A percentile compares a stretch with the other conserved stretches of the same genome.
phyloP scores from a whole-genome alignment of 2,888 invertebrate genomes.

The Caenorhabditis virilis region DNA sequence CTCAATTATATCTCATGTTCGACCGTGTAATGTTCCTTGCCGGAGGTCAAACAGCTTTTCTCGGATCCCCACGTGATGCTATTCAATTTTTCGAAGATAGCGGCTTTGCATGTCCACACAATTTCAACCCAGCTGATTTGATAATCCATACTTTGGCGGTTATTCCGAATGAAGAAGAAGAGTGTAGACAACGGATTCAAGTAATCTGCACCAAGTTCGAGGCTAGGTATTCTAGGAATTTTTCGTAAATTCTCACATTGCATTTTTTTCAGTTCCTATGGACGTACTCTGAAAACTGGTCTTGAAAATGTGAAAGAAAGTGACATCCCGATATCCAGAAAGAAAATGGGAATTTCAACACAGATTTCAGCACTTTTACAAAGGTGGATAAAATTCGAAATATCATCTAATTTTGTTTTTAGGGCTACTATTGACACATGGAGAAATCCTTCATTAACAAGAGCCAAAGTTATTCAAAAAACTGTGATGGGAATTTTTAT shows the following conservation, averaged over 20 bases:
- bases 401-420: too few species aligned
- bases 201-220: slow-evolving; percentile 68
- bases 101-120: slow-evolving; percentile 76
- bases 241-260: too few species aligned
- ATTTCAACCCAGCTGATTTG: slow-evolving; percentile 92
- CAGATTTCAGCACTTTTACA: slow-evolving; percentile 43
- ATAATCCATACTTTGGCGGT: slow-evolving; percentile 87
- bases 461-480: slow-evolving; percentile 66
- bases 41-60: slow-evolving; percentile 82
- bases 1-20: slow-evolving; percentile 65
- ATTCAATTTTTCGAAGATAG: slow-evolving; percentile 56
- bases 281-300: slow-evolving; percentile 29
- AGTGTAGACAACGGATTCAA: slow-evolving; percentile 46
- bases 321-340: slow-evolving; percentile 37
- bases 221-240: slow-evolving; percentile 39
- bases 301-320: slow-evolving; percentile 30
- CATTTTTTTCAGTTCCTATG: slow-evolving; percentile 36
- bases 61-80: slow-evolving; percentile 76
- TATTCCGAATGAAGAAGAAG: slow-evolving; percentile 81
- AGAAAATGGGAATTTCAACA: slow-evolving; percentile 26
- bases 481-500: slow-evolving; percentile 74
- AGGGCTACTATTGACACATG: slow-evolving; percentile 61
- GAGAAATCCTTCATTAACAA: slow-evolving; percentile 62
- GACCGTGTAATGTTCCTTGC: slow-evolving; percentile 77
- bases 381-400: slow-evolving; percentile 4